A percentile compares a stretch with the other conserved stretches of the same genome.
These are phyloP conservation scores for Sebastes fasciatus DNA, from an alignment of 2,113 vertebrate genomes.

Conservation along the genomic window DNA sequence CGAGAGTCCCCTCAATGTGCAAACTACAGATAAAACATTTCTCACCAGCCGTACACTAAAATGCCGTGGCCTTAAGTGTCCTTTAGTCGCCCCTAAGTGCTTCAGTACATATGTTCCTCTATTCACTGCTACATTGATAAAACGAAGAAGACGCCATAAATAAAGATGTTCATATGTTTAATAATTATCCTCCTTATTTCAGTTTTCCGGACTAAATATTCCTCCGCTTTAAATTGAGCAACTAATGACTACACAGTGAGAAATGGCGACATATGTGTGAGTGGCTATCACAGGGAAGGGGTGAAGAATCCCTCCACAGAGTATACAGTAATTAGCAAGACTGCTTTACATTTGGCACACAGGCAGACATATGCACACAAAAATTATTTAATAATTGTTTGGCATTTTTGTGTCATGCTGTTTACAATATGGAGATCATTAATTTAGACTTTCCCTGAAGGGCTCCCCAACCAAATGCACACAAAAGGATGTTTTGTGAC, in stretches of 20 bases:
- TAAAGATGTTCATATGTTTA: constrained; percentile 32
- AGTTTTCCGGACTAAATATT: constrained; percentile 25
- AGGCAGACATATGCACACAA: neutral
- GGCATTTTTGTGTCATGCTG: neutral
- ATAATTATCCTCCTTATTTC: constrained; percentile 42
- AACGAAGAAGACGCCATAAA: constrained; percentile 24
- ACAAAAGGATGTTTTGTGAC: neutral
- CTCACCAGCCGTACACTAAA: constrained; percentile 32
- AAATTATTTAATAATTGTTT: constrained; percentile 25
- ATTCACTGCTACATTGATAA: constrained; percentile 34
- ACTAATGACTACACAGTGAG: constrained; percentile 27
- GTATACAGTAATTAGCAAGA: constrained; percentile 32
- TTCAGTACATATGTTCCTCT: constrained; percentile 39
- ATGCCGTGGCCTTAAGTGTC: constrained; percentile 36
- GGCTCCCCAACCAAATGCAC: neutral
- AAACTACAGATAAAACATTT: constrained; percentile 63
- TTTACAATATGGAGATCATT: constrained; percentile 10
- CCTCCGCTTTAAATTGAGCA: constrained; percentile 42
- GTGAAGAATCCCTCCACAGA: constrained; percentile 11
- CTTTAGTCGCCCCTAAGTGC: constrained; percentile 24
- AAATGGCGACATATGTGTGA: constrained; percentile 26
- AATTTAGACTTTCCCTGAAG: neutral
- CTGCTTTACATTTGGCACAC: constrained; percentile 17
- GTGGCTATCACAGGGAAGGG: constrained; percentile 23
- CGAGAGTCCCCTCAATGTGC: constrained; percentile 54